Conservation (phyloP, 2,113 vertebrate species). For the Tauraco erythrolophus region DNA sequence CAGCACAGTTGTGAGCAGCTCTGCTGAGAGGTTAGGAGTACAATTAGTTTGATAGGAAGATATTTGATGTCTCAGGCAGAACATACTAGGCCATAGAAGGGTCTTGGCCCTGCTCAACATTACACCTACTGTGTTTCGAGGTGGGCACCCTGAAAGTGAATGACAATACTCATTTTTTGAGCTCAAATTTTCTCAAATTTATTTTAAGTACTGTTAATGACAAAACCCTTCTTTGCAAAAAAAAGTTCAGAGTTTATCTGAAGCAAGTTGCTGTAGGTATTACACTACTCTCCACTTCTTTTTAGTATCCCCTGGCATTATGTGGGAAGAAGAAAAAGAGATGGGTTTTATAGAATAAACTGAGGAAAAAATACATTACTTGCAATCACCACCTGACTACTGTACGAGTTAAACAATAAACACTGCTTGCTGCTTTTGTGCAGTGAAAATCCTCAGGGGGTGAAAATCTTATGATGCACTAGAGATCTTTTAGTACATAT, state of each 20-base stretch:
- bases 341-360: not conserved
- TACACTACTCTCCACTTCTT: not conserved
- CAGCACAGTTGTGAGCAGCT: accelerated
- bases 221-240: not conserved
- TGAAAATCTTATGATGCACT: not conserved
- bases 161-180: not conserved
- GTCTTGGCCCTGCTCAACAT: not conserved
- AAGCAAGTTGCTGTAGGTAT: not conserved
- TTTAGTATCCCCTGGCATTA: not conserved
- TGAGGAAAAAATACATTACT: not conserved
- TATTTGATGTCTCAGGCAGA: not conserved
- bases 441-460: not conserved
- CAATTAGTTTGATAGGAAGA: not conserved
- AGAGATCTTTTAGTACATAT: not conserved
- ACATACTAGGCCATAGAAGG: not conserved
- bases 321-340: not conserved
- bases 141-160: not conserved
- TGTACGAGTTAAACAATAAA: not conserved
- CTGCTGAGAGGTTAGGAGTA: not conserved
- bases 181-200: not conserved
- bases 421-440: not conserved
- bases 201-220: not conserved
- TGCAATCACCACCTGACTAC: not conserved
- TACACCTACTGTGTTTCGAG: not conserved
- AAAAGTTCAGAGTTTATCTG: not conserved